phyloP scores from a whole-genome alignment of 1,140 invertebrate genomes.

The Megathymus violae region DNA sequence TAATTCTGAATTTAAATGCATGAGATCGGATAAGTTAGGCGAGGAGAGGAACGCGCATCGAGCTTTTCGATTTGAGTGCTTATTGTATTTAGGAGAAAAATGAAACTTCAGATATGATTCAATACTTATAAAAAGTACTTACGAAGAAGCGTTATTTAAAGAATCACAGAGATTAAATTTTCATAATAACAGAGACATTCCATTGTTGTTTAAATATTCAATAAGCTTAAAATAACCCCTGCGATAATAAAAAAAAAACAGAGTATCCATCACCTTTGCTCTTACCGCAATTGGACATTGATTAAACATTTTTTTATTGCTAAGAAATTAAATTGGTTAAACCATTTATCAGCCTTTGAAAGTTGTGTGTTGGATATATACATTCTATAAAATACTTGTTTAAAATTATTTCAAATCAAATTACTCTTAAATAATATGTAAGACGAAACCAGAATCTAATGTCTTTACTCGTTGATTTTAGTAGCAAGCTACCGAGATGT shows the following conservation, averaged over 20 bases:
- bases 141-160: conserved; percentile 52
- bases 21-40: conserved; percentile 78
- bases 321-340: no score
- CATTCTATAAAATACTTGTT: no score
- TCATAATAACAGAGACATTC: conserved; percentile 32
- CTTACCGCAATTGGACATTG: not conserved
- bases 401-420: no score
- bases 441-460: no score
- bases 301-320: no score
- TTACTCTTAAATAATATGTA: no score
- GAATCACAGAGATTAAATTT: conserved; percentile 50
- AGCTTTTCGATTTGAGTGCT: conserved; percentile 66
- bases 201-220: conserved; percentile 4
- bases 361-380: no score
- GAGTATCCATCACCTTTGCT: not conserved
- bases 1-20: conserved; percentile 83
- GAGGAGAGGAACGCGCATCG: conserved; percentile 53
- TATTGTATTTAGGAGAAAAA: conserved; percentile 67
- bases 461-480: no score
- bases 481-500: no score
- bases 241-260: no score
- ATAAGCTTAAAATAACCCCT: not conserved
- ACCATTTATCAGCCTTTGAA: no score
- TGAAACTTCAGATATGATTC: conserved; percentile 48
- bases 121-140: conserved; percentile 39